These are phyloP conservation scores for Drosophila setifemur DNA, from an alignment of 1,140 invertebrate genomes.

Conservation along the genomic window DNA sequence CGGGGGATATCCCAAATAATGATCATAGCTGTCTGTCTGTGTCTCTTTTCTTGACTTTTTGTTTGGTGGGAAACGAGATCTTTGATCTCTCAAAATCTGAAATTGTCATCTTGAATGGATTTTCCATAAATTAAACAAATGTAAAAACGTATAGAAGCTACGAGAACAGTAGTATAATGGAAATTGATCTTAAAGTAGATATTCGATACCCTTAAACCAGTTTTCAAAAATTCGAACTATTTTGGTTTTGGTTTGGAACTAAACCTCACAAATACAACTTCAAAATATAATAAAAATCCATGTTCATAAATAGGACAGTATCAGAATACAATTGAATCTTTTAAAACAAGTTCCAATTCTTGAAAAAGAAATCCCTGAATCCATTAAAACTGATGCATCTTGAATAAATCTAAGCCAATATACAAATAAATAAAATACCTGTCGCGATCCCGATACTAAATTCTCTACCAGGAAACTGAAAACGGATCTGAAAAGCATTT, in stretches of 20 bases:
- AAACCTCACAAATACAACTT: too few species aligned
- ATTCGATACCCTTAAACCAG: not conserved
- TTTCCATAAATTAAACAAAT: slow-evolving; percentile 27
- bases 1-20: slow-evolving; percentile 32
- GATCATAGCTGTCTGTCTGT: not conserved
- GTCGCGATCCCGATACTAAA: not conserved
- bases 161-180: slow-evolving; percentile 10
- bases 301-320: too few species aligned
- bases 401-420: too few species aligned
- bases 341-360: too few species aligned
- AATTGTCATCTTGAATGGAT: slow-evolving; percentile 26
- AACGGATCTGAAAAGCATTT: slow-evolving; percentile 19
- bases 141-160: not conserved
- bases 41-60: too few species aligned
- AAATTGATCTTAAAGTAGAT: not conserved
- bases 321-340: too few species aligned
- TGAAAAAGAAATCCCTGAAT: too few species aligned
- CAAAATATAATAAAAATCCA: too few species aligned
- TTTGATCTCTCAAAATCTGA: not conserved
- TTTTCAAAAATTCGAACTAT: not conserved
- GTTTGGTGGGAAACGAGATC: slow-evolving; percentile 25
- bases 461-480: slow-evolving; percentile 24
- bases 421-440: too few species aligned
- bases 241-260: too few species aligned
- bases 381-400: too few species aligned